Evolutionary conservation across 2,797 vertebrate genomes (phyloP), one percentile per base, ranked within the genome.

Genomic region (Intellagama lesueurii): DNA sequence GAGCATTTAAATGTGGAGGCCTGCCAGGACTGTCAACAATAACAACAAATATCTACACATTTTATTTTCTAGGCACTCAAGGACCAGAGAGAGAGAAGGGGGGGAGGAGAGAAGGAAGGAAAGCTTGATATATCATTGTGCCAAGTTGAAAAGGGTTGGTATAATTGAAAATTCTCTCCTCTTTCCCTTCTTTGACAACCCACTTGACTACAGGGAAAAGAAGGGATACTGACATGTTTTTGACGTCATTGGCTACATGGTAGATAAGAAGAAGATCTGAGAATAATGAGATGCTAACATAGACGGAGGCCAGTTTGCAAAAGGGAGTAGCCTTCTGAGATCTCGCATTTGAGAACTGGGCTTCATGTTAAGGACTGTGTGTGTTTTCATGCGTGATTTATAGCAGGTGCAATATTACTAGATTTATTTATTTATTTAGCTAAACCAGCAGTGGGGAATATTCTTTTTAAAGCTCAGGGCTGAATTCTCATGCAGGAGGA

Each of bases 151-250:
- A 60, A 19, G 24, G n/a, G 35, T 64, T 47, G 75, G 3, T 22
- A 30, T 83, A 90, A 87, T 47, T 90, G 88, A 88, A 87, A 76
- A 40, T 88, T 44, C n/a, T 73, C 32, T 73, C 40, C n/a, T 64
- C 73, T 77, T 72, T 85, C 60, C 52, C 52, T 11, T 87, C 28
- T 12, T 72, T 87, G 89, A 90, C 89, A 84, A 73, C 44, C 66
- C 52, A 68, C 40, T 64, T 72, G 66, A 79, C 89, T 80, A 52
- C 32, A 82, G 26, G 35, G 82, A 88, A 85, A 11, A 77, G 35
- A 72, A 77, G 40, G 32, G 72, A 86, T 64, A 8, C 60, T 35
- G 83, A 32, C 68, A 35, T n/a, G 64, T 56, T 35, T 84, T 90
- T 87, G 86, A 90, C 81, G 68, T 87, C 86, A 90, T n/a, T 79